Evolutionary conservation across 2,888 invertebrate genomes (phyloP).

Genomic region (Reticulitermes lucifugus): DNA sequence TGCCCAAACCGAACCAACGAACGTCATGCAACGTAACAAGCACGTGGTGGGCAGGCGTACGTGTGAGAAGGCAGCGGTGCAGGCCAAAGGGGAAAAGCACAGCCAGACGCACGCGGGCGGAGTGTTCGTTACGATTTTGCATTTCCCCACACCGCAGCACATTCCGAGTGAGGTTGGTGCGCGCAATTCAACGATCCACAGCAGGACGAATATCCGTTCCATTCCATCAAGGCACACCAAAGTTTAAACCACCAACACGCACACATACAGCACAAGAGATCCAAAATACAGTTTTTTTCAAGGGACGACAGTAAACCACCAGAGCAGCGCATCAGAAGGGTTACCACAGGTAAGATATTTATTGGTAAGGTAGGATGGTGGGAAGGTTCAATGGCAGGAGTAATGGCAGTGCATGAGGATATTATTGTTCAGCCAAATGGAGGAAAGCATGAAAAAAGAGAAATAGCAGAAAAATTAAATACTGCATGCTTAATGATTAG

Average conservation of each 20-base stretch:
- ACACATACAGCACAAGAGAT: conserved; percentile 52
- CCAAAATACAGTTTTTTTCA: conserved; percentile 49
- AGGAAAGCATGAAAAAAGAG: conserved; percentile 65
- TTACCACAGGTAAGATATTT: conserved; percentile 24
- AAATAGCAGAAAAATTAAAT: conserved; percentile 57
- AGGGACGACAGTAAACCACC: conserved; percentile 45
- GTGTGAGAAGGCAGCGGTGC: conserved; percentile 49
- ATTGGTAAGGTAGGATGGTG: conserved; percentile 31
- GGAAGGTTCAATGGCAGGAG: conserved; percentile 33
- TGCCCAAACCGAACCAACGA: conserved; percentile 48
- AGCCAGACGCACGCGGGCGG: conserved; percentile 46
- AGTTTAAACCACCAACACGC: conserved; percentile 51
- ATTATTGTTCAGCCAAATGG: conserved; percentile 62
- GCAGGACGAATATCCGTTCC: conserved; percentile 46
- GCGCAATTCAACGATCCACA: conserved; percentile 41
- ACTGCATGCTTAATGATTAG: conserved; percentile 43
- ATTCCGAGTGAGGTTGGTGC: conserved; percentile 48
- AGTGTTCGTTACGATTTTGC: conserved; percentile 49
- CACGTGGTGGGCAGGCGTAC: conserved; percentile 45
- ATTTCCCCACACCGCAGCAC: conserved; percentile 53
- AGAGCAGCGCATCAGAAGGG: conserved; percentile 42
- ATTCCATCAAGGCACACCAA: conserved; percentile 48
- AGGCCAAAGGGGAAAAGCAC: conserved; percentile 51
- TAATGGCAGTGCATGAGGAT: conserved; percentile 44
- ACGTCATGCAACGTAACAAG: conserved; percentile 53